These are phyloP conservation scores for Apodemus agrarius DNA, from an alignment of 2,797 vertebrate genomes.

Conservation along the genomic window DNA sequence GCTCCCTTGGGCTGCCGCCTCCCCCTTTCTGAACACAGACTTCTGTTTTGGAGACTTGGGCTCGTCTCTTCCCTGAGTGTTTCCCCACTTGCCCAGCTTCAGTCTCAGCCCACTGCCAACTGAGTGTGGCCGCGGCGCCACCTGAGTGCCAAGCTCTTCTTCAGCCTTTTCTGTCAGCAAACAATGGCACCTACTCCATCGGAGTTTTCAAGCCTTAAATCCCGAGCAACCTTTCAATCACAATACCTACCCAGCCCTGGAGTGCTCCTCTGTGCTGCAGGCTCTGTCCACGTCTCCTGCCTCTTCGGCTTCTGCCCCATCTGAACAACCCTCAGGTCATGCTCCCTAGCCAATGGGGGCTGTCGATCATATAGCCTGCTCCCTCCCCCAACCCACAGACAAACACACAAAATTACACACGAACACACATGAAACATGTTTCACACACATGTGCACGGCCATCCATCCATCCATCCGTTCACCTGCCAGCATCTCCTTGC, in stretches of 20 bases:
- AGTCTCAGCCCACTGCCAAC: neutral
- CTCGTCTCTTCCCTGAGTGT: neutral
- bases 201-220: fast-evolving
- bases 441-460: neutral
- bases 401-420: neutral
- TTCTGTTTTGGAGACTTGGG: neutral
- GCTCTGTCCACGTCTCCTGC: neutral
- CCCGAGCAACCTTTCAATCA: neutral
- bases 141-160: neutral
- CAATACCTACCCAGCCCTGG: too few species aligned
- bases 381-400: neutral
- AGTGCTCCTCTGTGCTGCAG: neutral
- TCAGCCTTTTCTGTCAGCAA: neutral
- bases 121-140: fast-evolving
- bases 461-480: too few species aligned
- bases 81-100: too few species aligned
- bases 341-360: neutral
- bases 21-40: neutral
- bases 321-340: neutral
- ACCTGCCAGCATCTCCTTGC: neutral
- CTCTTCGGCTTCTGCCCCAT: neutral
- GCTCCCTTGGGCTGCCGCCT: neutral
- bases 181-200: fast-evolving
- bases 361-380: neutral
- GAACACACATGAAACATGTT: neutral